Conservation (phyloP, 2,888 invertebrate species). For the Callyntrura sp. region DNA sequence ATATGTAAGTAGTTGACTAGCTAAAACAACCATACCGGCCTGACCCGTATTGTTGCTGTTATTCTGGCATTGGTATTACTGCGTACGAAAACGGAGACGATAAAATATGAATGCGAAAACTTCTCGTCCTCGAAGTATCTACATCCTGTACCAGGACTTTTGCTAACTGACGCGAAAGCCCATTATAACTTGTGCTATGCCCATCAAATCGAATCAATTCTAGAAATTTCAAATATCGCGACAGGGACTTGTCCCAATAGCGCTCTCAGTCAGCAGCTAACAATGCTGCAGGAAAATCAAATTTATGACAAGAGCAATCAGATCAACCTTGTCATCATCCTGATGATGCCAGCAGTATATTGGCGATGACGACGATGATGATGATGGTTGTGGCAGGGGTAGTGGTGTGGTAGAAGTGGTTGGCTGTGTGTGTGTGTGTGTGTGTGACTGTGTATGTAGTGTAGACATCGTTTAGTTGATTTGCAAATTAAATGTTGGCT, state of each 20-base stretch:
- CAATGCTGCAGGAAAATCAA: conserved; percentile 55
- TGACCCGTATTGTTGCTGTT: not conserved
- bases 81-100: not conserved
- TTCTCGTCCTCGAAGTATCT: conserved; percentile 5
- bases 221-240: too few relatives aligned
- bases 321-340: conserved; percentile 53
- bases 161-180: too few relatives aligned
- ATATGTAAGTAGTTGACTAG: conserved; percentile 37
- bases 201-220: conserved; percentile 52
- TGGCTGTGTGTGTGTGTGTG: not conserved
- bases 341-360: not conserved
- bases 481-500: conserved; percentile 55
- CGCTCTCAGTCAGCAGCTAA: not conserved
- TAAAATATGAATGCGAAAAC: conserved; percentile 33
- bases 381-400: conserved; percentile 12
- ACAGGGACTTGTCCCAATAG: not conserved
- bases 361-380: not conserved
- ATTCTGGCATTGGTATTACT: not conserved
- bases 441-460: not conserved
- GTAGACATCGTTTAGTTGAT: conserved; percentile 28
- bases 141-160: not conserved
- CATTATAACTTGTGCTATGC: not conserved
- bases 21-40: not conserved
- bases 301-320: conserved; percentile 73
- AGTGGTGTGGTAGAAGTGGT: not conserved